These are phyloP conservation scores for Elysia crispata DNA, from an alignment of 2,888 invertebrate species.

Conservation along the genomic window DNA sequence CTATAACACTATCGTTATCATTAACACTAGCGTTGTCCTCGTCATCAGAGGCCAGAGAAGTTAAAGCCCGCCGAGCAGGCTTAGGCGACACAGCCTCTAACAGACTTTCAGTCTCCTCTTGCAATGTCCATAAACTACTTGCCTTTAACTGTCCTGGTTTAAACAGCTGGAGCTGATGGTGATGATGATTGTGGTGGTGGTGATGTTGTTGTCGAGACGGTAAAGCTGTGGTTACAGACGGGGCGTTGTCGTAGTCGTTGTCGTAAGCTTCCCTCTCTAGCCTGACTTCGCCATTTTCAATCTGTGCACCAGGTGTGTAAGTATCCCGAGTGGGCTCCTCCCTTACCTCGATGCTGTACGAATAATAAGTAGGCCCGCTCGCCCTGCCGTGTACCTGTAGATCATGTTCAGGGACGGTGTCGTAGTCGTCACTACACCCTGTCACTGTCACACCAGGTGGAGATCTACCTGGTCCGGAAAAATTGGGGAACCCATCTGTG, in stretches of 20 bases:
- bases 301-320: too few relatives aligned
- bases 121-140: conserved; percentile 46
- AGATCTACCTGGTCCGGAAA: too few relatives aligned
- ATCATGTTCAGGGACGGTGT: neutral
- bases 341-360: neutral
- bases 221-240: conserved; percentile 22
- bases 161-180: conserved; percentile 22
- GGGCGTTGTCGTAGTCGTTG: conserved; percentile 36
- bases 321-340: neutral
- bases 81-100: conserved; percentile 33
- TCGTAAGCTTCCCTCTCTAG: conserved; percentile 24
- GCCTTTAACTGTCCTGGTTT: conserved; percentile 39
- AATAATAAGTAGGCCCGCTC: neutral
- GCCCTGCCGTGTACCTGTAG: neutral
- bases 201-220: neutral
- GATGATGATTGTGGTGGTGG: neutral
- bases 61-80: neutral
- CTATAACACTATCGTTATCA: neutral
- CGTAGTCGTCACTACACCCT: too few relatives aligned
- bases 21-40: neutral
- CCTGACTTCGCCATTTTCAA: too few relatives aligned
- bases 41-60: neutral
- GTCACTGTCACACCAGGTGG: too few relatives aligned
- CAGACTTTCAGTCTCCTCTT: conserved; percentile 46
- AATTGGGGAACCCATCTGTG: neutral